Percentiles rank a stretch among this genome's conserved stretches.
Conservation (phyloP, 35 echinoderm and acorn worm genomes). For the Apostichopus californicus region DNA sequence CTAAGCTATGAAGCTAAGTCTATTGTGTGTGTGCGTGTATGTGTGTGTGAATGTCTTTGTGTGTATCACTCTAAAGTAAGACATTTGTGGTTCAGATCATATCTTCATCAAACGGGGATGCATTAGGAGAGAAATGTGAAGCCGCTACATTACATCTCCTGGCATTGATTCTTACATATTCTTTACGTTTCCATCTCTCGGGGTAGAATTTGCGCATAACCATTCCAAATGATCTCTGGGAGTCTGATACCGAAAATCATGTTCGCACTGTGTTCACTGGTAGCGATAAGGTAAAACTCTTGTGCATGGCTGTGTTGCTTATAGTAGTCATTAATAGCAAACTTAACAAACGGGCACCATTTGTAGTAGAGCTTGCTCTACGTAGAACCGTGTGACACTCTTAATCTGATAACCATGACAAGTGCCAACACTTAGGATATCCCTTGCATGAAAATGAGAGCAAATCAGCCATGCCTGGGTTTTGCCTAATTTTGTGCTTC, state of each 20-base stretch:
- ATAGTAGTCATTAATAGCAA: neutral
- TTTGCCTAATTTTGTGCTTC: neutral
- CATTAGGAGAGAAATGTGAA: neutral
- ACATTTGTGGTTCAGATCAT: no score
- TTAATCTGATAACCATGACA: no score
- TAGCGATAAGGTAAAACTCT: neutral
- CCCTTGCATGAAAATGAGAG: neutral
- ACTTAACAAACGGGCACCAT: neutral
- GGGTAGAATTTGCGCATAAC: constrained; percentile 33
- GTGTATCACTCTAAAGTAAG: no score
- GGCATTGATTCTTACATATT: neutral
- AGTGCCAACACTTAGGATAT: no score
- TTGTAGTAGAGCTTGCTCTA: neutral
- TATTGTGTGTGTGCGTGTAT: no score
- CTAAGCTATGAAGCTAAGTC: no score
- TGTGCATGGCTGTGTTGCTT: neutral
- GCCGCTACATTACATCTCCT: neutral
- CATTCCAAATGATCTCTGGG: constrained; percentile 2
- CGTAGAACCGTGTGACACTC: neutral
- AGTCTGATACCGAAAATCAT: neutral
- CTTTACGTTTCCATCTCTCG: neutral
- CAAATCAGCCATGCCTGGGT: neutral
- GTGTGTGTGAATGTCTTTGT: no score
- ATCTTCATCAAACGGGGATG: neutral
- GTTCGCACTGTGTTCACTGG: neutral